Evolutionary conservation across 2,113 vertebrate genomes (phyloP).

Genomic region (Mus musculus): DNA sequence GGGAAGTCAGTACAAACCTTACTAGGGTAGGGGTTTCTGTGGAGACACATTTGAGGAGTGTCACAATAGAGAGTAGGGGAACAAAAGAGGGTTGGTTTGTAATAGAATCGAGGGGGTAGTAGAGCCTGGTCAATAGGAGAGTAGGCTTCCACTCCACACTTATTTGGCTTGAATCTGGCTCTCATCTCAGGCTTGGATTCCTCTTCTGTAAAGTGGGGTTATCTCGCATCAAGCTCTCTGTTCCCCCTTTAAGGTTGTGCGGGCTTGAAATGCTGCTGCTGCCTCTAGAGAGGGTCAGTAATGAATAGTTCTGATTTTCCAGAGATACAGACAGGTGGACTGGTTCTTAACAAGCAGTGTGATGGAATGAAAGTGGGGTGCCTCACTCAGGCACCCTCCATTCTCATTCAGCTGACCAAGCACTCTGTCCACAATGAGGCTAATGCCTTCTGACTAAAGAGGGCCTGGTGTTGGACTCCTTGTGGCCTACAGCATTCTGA

Average conservation of each 20-base stretch:
- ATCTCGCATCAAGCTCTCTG: not conserved
- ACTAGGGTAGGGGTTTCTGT: not conserved
- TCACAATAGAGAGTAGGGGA: not conserved
- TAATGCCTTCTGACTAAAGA: not conserved
- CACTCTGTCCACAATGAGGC: not conserved
- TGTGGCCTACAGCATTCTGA: not conserved
- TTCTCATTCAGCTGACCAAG: not conserved
- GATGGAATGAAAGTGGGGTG: not conserved
- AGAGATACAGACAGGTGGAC: not conserved
- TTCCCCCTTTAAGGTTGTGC: not conserved
- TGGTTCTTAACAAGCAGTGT: not conserved
- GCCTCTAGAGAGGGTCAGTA: not conserved
- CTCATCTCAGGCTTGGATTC: not conserved
- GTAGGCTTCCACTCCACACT: not conserved
- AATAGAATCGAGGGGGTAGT: not conserved
- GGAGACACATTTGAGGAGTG: not conserved
- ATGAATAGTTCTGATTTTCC: not conserved
- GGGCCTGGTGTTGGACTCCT: not conserved
- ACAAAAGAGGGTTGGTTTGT: not conserved
- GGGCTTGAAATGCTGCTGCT: not conserved
- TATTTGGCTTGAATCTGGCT: not conserved
- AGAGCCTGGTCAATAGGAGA: not conserved
- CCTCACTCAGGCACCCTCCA: not conserved
- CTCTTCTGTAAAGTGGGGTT: slow-evolving; percentile 2
- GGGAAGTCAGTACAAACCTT: not conserved